These are phyloP conservation scores for Stenoptilia bipunctidactyla DNA, from an alignment of 2,888 invertebrate species.

Conservation along the genomic window DNA sequence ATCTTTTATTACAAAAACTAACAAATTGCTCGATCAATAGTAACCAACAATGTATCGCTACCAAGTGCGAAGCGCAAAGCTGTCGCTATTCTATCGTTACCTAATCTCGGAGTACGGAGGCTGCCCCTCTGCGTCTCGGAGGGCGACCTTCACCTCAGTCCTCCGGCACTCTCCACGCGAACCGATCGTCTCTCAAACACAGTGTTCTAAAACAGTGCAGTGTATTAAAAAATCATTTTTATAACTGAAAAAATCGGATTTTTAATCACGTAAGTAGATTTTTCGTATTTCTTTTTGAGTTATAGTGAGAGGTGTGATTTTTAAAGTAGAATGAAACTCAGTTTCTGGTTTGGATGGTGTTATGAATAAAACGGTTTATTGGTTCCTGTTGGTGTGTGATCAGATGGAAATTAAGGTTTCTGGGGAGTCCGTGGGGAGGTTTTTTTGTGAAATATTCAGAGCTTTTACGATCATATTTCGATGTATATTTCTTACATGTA, in stretches of 20 bases:
- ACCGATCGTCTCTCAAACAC: constrained; percentile 28
- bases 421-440: too few relatives aligned
- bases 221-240: constrained; percentile 27
- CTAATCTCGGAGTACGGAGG: constrained; percentile 26
- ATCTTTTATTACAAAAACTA: too few relatives aligned
- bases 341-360: background rate
- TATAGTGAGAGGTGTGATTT: too few relatives aligned
- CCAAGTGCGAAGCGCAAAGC: background rate
- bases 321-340: constrained; percentile 36
- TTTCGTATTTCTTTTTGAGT: background rate
- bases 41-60: too few relatives aligned
- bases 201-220: constrained; percentile 56
- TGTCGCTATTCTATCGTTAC: constrained; percentile 17
- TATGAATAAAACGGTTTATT: too few relatives aligned
- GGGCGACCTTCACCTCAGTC: constrained; percentile 34
- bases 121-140: constrained; percentile 33
- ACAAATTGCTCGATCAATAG: too few relatives aligned
- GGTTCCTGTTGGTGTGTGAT: too few relatives aligned
- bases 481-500: too few relatives aligned
- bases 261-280: constrained; percentile 43
- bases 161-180: constrained; percentile 33
- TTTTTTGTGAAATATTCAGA: too few relatives aligned
- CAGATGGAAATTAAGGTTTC: too few relatives aligned
- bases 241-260: constrained; percentile 43
- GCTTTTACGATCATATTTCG: too few relatives aligned